Conservation (phyloP, 2,113 vertebrate genomes). For the Sinocyclocheilus anophthalmus region DNA sequence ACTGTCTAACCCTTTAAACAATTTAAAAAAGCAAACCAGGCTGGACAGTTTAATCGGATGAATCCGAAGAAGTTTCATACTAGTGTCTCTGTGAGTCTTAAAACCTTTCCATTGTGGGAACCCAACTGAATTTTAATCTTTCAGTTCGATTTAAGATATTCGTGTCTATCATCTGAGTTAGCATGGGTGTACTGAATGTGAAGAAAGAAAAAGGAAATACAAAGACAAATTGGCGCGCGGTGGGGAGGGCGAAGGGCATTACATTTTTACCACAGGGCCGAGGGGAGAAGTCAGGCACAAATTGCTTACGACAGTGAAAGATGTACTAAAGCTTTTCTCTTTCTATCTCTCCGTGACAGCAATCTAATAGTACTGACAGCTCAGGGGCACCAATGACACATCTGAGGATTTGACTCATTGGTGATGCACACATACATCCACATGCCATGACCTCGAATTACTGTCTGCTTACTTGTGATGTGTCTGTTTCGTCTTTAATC, state of each 20-base stretch:
- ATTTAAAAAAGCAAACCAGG: not conserved
- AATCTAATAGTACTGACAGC: slow-evolving; percentile 63
- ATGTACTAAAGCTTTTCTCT: slow-evolving; percentile 48
- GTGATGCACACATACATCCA: not conserved
- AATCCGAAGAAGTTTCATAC: not conserved
- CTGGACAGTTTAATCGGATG: slow-evolving; percentile 7
- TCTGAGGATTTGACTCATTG: slow-evolving; percentile 30
- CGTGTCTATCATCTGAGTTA: not conserved
- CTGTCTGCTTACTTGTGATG: not conserved
- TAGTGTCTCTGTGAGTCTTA: not conserved
- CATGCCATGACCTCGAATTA: not conserved
- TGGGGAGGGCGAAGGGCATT: slow-evolving; percentile 53
- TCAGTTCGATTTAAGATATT: not conserved
- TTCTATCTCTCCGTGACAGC: slow-evolving; percentile 15
- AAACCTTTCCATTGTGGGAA: not conserved
- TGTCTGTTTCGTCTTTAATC: slow-evolving; percentile 4
- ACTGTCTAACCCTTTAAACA: not conserved
- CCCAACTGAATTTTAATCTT: not conserved
- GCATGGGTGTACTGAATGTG: not conserved
- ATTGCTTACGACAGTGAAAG: slow-evolving; percentile 69
- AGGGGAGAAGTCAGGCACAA: slow-evolving; percentile 70
- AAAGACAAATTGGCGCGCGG: not conserved
- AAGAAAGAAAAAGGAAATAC: not conserved
- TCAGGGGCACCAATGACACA: slow-evolving; percentile 38
- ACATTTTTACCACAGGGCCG: slow-evolving; percentile 64